A percentile compares a stretch with the other conserved stretches of the same genome.
Evolutionary conservation across 2,797 vertebrate species (phyloP).

Genomic region (Premnoplex brunnescens): DNA sequence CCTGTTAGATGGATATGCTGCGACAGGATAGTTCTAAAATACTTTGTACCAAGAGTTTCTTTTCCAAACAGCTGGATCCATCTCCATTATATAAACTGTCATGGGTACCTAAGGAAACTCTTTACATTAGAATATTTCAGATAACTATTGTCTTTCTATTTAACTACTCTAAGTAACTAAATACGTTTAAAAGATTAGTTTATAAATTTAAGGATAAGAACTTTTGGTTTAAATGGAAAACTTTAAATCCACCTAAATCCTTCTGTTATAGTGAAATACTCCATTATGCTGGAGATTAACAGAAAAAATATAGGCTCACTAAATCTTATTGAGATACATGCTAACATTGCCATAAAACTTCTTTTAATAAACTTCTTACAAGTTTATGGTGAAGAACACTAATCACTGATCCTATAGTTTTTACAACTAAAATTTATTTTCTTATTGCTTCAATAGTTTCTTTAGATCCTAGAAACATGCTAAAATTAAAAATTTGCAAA

Average conservation of each 20-base stretch:
- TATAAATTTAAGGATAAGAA: background rate
- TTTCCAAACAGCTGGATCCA: background rate
- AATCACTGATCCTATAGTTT: background rate
- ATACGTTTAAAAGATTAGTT: background rate
- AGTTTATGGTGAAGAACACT: background rate
- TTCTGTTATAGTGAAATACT: background rate
- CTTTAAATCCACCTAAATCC: slow-evolving; percentile 13
- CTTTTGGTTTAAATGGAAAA: background rate
- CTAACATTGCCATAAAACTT: background rate
- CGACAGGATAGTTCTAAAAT: background rate
- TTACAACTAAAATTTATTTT: background rate
- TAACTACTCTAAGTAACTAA: background rate
- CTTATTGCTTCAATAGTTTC: background rate
- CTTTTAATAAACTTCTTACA: background rate
- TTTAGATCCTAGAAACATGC: background rate
- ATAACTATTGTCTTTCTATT: background rate
- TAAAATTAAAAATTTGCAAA: background rate
- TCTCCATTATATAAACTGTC: background rate
- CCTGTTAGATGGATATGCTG: background rate
- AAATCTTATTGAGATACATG: background rate
- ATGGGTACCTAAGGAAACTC: background rate
- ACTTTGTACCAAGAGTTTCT: background rate
- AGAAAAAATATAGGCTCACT: background rate
- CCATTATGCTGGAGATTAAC: background rate
- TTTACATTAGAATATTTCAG: background rate